Evolutionary conservation across 2,888 invertebrate genomes (phyloP).

Genomic region (Campopleginae sp.): DNA sequence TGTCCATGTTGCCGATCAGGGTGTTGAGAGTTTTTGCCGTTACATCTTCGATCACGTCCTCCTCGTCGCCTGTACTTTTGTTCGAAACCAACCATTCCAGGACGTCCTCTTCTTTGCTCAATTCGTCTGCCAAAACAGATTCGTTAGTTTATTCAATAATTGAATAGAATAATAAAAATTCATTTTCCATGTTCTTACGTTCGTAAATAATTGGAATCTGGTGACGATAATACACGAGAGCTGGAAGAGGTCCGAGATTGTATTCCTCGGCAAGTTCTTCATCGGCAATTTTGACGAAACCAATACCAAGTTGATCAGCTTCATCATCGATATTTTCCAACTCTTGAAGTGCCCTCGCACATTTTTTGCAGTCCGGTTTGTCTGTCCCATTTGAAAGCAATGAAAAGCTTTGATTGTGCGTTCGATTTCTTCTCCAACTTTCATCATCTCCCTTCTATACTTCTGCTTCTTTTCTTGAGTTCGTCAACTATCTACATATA

Average conservation of each 20-base stretch:
- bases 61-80: conserved; percentile 96
- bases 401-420: conserved; percentile 51
- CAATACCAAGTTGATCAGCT: conserved; percentile 96
- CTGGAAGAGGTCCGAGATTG: conserved; percentile 94
- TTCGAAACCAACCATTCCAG: conserved; percentile 97
- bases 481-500: not conserved
- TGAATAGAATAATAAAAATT: conserved; percentile 44
- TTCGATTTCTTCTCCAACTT: conserved; percentile 24
- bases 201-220: conserved; percentile 97
- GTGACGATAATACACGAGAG: conserved; percentile 96
- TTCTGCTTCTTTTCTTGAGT: conserved; percentile 37
- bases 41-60: conserved; percentile 97
- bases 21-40: conserved; percentile 95
- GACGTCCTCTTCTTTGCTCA: conserved; percentile 96
- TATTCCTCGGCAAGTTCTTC: conserved; percentile 96
- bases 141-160: not conserved
- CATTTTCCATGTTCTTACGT: conserved; percentile 86
- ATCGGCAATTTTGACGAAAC: conserved; percentile 97
- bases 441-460: conserved; percentile 14
- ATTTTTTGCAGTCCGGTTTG: conserved; percentile 96
- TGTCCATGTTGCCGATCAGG: conserved; percentile 94
- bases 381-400: conserved; percentile 87
- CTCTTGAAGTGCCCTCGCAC: conserved; percentile 95
- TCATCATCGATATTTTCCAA: conserved; percentile 97
- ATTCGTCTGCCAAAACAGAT: conserved; percentile 87